Base-by-base conservation (phyloP, 2,888 invertebrate genomes). In the Phortica okadai region DNA sequence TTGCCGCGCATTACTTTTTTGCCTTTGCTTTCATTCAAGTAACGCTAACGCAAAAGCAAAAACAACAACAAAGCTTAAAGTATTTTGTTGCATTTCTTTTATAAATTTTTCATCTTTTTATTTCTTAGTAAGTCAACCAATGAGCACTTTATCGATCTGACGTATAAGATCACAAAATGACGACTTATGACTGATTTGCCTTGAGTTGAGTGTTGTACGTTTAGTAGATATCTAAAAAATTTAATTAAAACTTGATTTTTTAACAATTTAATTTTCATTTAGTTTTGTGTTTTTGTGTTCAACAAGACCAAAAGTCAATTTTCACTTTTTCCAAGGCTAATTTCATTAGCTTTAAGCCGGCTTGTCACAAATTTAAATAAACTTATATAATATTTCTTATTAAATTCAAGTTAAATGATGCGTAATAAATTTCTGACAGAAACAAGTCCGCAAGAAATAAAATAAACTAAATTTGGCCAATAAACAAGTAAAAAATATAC, bases 1-100 rank as follows among this genome's bases (percentile, higher is more conserved):
- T 86, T 85, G 78, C 21, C 10, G 56, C 41, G 44, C 58, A 66
- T 33, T 54, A 8, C 54, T 14, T 42, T 16, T 67, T 74, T 42
- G 21, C 62, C 64, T 33, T 33, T 33, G 66, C 62, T 69, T 72
- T 76, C 62, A 11, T 74, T 42, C 14, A 33, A 33, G 33, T 33
- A 33, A 33, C 33, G 33, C 33, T 33, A 33, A 33, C 2, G 33
- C 33, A 5, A 33, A 33, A 33, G 33, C 33, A 5, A 33, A 33
- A 33, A 5, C 59, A 44, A 45, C 45, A 41, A 64, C 41, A 41
- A 10, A 41, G 14, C 14, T 6, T 21, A 21, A 21, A 21, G 21
- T 21, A 21, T 21, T 21, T 21, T 21, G 21, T 21, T 42, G 50
- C 50, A 16, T 50, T 50, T 50, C 11, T 70, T 16, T n/a, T 33